Evolutionary conservation across 1,140 invertebrate species (phyloP).

Genomic region (Coelopa frigida): DNA sequence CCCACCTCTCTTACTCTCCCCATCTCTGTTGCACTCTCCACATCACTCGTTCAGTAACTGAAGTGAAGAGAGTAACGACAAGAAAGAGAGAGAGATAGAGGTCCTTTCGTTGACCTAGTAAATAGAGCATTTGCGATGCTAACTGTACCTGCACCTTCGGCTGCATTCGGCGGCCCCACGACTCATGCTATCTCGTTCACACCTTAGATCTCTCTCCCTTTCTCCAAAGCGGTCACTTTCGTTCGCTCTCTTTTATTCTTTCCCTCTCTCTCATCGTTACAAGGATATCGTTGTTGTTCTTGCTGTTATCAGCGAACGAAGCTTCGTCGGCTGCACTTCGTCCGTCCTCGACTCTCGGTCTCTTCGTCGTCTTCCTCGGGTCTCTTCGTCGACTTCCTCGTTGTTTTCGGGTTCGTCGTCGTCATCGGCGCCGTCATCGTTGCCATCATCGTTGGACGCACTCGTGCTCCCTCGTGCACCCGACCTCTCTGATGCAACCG

Average conservation of each 20-base stretch:
- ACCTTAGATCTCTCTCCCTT: not conserved
- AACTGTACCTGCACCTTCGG: too few relatives aligned
- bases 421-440: too few relatives aligned
- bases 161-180: too few relatives aligned
- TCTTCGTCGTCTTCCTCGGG: not conserved
- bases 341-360: not conserved
- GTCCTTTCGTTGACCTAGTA: too few relatives aligned
- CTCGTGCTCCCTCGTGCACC: too few relatives aligned
- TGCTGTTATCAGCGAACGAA: not conserved
- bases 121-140: too few relatives aligned
- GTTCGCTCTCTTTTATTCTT: not conserved
- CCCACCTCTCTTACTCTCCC: not conserved
- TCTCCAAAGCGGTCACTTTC: not conserved
- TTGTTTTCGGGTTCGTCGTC: not conserved
- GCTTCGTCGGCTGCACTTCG: constrained; percentile 3
- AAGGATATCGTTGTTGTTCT: not conserved
- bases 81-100: too few relatives aligned
- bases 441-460: not conserved
- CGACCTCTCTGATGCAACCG: too few relatives aligned
- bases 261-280: not conserved
- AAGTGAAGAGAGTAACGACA: too few relatives aligned
- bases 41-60: not conserved
- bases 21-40: not conserved
- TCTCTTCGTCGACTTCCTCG: not conserved
- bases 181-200: not conserved